These are phyloP conservation scores for Eulemur rubriventer DNA, from an alignment of 2,797 vertebrate species.

Conservation along the genomic window DNA sequence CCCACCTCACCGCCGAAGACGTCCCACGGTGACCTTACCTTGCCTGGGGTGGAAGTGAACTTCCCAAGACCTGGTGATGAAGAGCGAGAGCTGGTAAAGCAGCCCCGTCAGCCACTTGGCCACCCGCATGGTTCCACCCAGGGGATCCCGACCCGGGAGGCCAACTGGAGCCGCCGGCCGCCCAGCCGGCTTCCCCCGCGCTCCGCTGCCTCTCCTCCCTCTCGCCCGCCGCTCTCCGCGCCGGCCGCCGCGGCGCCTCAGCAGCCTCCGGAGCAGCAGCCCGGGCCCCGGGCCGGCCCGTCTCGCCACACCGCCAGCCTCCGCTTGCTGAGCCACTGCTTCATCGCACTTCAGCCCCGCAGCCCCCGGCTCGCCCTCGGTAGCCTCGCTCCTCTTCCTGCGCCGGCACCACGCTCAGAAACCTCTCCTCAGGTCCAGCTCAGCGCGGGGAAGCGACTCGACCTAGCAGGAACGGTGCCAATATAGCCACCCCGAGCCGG, in stretches of 20 bases:
- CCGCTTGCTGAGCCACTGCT: conserved; percentile 57
- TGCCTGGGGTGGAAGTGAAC: conserved; percentile 92
- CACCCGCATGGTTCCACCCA: conserved; percentile 69
- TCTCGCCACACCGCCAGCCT: conserved; percentile 26
- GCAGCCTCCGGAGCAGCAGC: conserved; percentile 82
- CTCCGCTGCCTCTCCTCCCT: conserved; percentile 79
- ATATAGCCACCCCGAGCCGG: conserved; percentile 68
- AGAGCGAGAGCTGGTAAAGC: conserved; percentile 91
- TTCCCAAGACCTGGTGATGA: conserved; percentile 87
- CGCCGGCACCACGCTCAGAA: conserved; percentile 6
- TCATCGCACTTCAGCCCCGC: conserved; percentile 64
- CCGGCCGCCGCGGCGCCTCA: conserved; percentile 79
- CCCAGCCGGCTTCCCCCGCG: conserved; percentile 71
- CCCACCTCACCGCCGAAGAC: background rate
- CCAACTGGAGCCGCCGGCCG: conserved; percentile 73
- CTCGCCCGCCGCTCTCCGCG: conserved; percentile 79
- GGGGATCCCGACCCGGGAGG: conserved; percentile 39
- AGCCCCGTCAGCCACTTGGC: conserved; percentile 84
- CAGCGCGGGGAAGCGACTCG: background rate
- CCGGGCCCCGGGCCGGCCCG: conserved; percentile 33
- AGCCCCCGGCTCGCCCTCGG: background rate
- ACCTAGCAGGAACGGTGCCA: conserved; percentile 48
- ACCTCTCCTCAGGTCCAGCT: background rate
- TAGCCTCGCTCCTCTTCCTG: conserved; percentile 2
- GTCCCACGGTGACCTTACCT: conserved; percentile 86